Evolutionary conservation across 2,888 invertebrate species (phyloP), one percentile per base, ranked within the genome.

Genomic region (Ctena decussata): DNA sequence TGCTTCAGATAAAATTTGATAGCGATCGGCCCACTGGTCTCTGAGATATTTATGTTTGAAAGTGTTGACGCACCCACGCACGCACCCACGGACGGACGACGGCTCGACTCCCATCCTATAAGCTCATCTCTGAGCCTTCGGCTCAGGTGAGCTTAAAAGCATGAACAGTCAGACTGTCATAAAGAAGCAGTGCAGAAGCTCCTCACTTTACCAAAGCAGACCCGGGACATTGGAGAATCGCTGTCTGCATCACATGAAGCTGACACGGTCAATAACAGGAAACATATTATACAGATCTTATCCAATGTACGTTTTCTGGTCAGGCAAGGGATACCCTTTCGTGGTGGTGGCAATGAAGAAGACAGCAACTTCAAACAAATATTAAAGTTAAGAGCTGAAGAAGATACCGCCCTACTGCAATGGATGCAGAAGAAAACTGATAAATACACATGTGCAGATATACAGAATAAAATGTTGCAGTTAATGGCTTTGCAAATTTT

Each of bases 401-500:
- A 60, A 27, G 60, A 60, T 60, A 27, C 60, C 5, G 27, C 5
- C 27, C 18, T 60, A 5, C 3, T 60, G 27, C 27, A 27, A 30
- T 60, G 60, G 60, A 27, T 60, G 18, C 18, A 30, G 27, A 5
- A 30, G 6, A 60, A 60, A 30, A 60, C 18, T 60, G 32, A 60
- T 1, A 60, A 60, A 30, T 60, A 60, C 30, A 30, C 60, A 11
- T 60, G 30, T 60, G 60, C 30, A 8, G 60, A 60, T 5, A 30
- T 18, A 27, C 27, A 60, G 18, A 60, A 60, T 60, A 30, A 60
- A 30, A 60, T 60, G 60, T 5, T 60, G 2, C 60, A 60, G 60
- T 27, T 30, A 11, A 60, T 60, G 60, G 60, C 60, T 18, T 30
- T 77, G 24, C 30, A n/a, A n/a, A 39, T 89, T 30, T 15, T 86